phyloP scores from a whole-genome alignment of 2,888 invertebrate species.

The Acrobasis suavella region DNA sequence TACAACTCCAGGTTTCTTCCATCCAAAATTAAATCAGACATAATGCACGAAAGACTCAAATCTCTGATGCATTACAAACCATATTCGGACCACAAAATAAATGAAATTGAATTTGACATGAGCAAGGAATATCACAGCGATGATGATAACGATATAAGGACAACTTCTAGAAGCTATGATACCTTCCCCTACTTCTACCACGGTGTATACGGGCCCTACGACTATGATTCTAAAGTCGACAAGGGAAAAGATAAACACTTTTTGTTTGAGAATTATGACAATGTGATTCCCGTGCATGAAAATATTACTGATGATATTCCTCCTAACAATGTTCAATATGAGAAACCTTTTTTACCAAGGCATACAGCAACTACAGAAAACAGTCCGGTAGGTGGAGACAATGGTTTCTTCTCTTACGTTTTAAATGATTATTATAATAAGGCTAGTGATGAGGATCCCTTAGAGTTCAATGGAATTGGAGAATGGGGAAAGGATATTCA shows the following conservation, averaged over 20 bases:
- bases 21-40: conserved; percentile 43
- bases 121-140: conserved; percentile 43
- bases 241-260: conserved; percentile 67
- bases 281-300: conserved; percentile 66
- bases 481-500: conserved; percentile 60
- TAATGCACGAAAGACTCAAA: conserved; percentile 48
- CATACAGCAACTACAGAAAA: conserved; percentile 38
- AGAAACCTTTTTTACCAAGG: neutral
- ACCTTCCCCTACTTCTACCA: conserved; percentile 62
- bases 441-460: conserved; percentile 54
- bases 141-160: conserved; percentile 64
- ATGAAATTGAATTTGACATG: conserved; percentile 35
- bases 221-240: conserved; percentile 46
- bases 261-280: conserved; percentile 36
- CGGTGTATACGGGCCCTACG: conserved; percentile 55
- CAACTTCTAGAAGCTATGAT: conserved; percentile 48
- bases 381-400: conserved; percentile 57
- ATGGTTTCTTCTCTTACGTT: conserved; percentile 64
- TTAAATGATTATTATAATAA: conserved; percentile 64
- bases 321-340: conserved; percentile 27
- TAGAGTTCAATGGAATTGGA: conserved; percentile 53
- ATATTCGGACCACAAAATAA: conserved; percentile 36
- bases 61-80: conserved; percentile 50
- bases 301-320: conserved; percentile 49
- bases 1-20: conserved; percentile 39